These are phyloP conservation scores for Drosophila stalkeri DNA, from an alignment of 2,888 invertebrate species.

Conservation along the genomic window DNA sequence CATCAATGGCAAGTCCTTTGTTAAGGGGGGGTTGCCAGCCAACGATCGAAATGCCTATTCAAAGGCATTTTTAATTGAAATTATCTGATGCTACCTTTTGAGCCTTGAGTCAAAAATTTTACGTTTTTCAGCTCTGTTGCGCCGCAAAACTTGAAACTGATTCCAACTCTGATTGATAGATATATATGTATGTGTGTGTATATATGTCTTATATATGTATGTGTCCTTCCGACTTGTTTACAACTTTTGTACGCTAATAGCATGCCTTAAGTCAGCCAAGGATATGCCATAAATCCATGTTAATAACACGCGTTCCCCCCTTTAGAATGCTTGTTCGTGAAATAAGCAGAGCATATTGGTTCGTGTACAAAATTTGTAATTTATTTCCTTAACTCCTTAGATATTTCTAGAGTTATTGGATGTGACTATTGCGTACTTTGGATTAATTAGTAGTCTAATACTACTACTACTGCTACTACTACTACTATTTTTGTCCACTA, in stretches of 20 bases:
- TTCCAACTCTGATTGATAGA: slow-evolving; percentile 41
- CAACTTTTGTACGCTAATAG: slow-evolving; percentile 73
- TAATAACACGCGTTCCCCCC: slow-evolving; percentile 62
- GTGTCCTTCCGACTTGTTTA: slow-evolving; percentile 53
- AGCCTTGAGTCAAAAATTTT: slow-evolving; percentile 47
- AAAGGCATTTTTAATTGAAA: slow-evolving; percentile 80
- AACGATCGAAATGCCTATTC: slow-evolving; percentile 59
- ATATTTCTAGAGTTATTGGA: not conserved
- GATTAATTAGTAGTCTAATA: too few relatives aligned
- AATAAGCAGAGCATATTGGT: not conserved
- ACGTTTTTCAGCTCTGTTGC: slow-evolving; percentile 72
- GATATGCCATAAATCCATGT: slow-evolving; percentile 79
- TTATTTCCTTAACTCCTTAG: too few relatives aligned
- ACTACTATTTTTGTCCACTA: not conserved
- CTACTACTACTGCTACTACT: not conserved
- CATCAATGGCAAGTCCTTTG: slow-evolving; percentile 65
- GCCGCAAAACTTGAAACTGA: slow-evolving; percentile 30
- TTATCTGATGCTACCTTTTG: slow-evolving; percentile 72
- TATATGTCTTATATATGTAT: slow-evolving; percentile 2
- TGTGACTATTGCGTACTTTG: too few relatives aligned
- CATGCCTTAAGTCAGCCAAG: slow-evolving; percentile 66
- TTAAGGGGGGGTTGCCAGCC: slow-evolving; percentile 61
- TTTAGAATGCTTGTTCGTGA: slow-evolving; percentile 9
- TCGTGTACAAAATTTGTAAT: fast-evolving
- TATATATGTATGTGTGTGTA: not conserved